Evolutionary conservation across 2,797 vertebrate genomes (phyloP).

Genomic region (Gouania willdenowi): DNA sequence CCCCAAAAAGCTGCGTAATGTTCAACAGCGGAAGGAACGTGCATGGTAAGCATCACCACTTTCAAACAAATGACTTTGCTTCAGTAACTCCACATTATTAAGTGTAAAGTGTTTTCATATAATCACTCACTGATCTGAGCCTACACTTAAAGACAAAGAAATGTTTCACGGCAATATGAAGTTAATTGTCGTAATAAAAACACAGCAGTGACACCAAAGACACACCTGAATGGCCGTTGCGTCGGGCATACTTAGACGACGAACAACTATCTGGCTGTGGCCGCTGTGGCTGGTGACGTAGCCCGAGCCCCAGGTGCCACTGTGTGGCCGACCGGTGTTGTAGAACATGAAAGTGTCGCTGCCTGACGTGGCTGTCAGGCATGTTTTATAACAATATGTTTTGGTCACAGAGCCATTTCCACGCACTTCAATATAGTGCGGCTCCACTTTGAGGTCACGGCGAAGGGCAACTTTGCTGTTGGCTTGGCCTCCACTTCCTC

Average conservation of each 20-base stretch:
- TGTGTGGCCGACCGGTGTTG: conserved; percentile 88
- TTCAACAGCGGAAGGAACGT: too few species aligned
- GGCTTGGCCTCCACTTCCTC: conserved; percentile 63
- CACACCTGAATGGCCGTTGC: conserved; percentile 79
- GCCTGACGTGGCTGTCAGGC: conserved; percentile 91
- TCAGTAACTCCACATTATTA: too few species aligned
- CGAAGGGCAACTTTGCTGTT: conserved; percentile 83
- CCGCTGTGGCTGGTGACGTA: conserved; percentile 91
- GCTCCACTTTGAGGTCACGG: conserved; percentile 89
- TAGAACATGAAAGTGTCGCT: conserved; percentile 99
- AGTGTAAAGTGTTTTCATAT: too few species aligned
- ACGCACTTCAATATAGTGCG: conserved; percentile 93
- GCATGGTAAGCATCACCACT: too few species aligned
- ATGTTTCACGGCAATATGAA: too few species aligned
- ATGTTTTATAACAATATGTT: conserved; percentile 98
- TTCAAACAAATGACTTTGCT: too few species aligned
- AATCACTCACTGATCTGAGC: too few species aligned
- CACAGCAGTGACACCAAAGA: conserved; percentile 21
- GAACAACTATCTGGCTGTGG: conserved; percentile 81
- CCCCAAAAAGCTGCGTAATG: too few species aligned
- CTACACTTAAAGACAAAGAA: too few species aligned
- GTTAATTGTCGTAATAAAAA: conserved; percentile 2
- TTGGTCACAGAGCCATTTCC: conserved; percentile 94
- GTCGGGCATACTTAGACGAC: conserved; percentile 81
- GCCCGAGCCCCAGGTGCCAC: conserved; percentile 85